These are phyloP conservation scores for Boleophthalmus pectinirostris DNA, from an alignment of 2,113 vertebrate species.

Conservation along the genomic window DNA sequence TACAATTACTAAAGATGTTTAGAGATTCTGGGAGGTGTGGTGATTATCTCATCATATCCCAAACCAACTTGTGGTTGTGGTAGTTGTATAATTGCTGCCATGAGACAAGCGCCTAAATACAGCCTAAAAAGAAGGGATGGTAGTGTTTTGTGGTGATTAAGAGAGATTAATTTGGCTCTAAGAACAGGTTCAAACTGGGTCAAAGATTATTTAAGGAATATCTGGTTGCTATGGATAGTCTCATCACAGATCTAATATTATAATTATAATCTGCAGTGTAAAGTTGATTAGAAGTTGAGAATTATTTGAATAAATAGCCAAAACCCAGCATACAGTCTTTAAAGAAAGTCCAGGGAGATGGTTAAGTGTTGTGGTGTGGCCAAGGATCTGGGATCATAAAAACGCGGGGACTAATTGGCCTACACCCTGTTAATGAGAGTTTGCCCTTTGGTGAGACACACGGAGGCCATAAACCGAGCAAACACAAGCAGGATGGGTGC, in stretches of 20 bases:
- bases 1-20: neutral
- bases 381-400: conserved; percentile 9
- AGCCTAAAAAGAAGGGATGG: neutral
- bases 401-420: conserved; percentile 59
- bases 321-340: neutral
- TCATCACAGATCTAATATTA: neutral
- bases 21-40: neutral
- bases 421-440: conserved; percentile 61
- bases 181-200: neutral
- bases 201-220: neutral
- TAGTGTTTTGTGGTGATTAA: neutral
- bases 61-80: neutral
- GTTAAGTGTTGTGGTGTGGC: conserved; percentile 12
- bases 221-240: neutral
- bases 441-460: conserved; percentile 60
- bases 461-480: conserved; percentile 54
- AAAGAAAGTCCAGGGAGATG: conserved; percentile 9
- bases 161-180: neutral
- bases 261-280: neutral
- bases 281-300: neutral
- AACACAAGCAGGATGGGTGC: conserved; percentile 50
- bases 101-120: neutral
- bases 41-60: neutral
- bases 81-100: neutral
- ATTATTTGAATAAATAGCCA: neutral